Evolutionary conservation across 2,113 vertebrate species (phyloP), one percentile per base, ranked within the genome.

Genomic region (Solea senegalensis): DNA sequence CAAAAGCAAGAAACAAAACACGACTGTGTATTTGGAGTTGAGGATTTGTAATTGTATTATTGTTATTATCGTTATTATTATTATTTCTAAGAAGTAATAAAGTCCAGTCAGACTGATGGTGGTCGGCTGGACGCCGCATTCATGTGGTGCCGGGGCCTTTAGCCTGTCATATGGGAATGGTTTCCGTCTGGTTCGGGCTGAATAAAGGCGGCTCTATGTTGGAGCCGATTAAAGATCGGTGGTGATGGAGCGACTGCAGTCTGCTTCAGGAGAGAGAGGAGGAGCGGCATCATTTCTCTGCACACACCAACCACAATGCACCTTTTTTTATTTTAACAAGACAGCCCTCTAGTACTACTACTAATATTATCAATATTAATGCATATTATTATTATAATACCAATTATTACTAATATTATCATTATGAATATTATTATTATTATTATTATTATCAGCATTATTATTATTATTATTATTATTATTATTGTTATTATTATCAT

Each of bases 161-260:
- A 80, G 84, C 79, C 77, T 86, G 89, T 88, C 89, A 89, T 88
- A 76, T 86, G 89, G 86, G 86, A 91, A 87, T 90, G 85, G 86
- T 88, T 91, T 83, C 77, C 75, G 66, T 90, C 77, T 82, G 64
- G 83, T 82, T 85, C 79, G 77, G 77, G 80, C 86, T 78, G 85
- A 76, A 88, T 88, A 91, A 86, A 90, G 87, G 86, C 84, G 83
- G 78, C 88, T 88, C 83, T 88, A 82, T 91, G 84, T 63, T 85
- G 86, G 82, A 86, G 87, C 78, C 86, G 57, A 84, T 89, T 88
- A 89, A 84, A 86, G 79, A 76, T 65, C 82, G 58, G 79, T 80
- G 89, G 51, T 87, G 88, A 91, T 84, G 88, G 88, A 89, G 88
- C 72, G 56, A 83, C 84, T 85, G 86, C 85, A 86, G 85, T 73